Evolutionary conservation across 2,888 invertebrate genomes (phyloP), one percentile per base, ranked within the genome.

Genomic region (Leptopilina syphax): DNA sequence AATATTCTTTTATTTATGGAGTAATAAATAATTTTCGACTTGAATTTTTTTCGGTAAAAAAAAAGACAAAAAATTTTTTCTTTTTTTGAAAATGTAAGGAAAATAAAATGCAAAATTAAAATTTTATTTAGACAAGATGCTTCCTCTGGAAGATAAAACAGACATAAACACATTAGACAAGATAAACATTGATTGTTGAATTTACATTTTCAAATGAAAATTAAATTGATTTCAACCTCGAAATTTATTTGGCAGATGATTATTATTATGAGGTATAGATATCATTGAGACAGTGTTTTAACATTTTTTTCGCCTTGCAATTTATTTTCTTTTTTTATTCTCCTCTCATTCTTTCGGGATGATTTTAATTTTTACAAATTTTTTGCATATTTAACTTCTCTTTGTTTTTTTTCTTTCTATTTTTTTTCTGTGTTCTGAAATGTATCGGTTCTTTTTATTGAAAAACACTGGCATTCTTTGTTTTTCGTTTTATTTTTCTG

Each of bases 231-330:
- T 54, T 9, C 70, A 70, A 70, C 50, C 50, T 70, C 54, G 27
- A 70, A 54, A 70, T 34, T 70, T 70, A 70, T 57, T 70, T 70
- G 54, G 8, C 54, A 70, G 70, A 24, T 70, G 70, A 34, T 70
- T 70, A 70, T 70, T 70, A 54, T 70, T 50, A 27, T 57, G n/a
- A 34, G n/a, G 12, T 34, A 68, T 12, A 13, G 44, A 7, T 4
- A 60, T 60, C 60, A 60, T 44, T 60, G 60, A 60, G 4, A 60
- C 13, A 57, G 57, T 57, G 12, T 57, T n/a, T n/a, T 12, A 57
- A 57, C 5, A 57, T 57, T 57, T 57, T 12, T 12, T 60, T 57
- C n/a, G n/a, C 34, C 34, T 34, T 34, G 34, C 34, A 57, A 57
- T 57, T 60, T 13, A 5, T 76, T 60, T 60, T 57, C 27, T 60